phyloP scores from a whole-genome alignment of 1,140 invertebrate genomes.

The Paramacrobiotus metropolitanus region DNA sequence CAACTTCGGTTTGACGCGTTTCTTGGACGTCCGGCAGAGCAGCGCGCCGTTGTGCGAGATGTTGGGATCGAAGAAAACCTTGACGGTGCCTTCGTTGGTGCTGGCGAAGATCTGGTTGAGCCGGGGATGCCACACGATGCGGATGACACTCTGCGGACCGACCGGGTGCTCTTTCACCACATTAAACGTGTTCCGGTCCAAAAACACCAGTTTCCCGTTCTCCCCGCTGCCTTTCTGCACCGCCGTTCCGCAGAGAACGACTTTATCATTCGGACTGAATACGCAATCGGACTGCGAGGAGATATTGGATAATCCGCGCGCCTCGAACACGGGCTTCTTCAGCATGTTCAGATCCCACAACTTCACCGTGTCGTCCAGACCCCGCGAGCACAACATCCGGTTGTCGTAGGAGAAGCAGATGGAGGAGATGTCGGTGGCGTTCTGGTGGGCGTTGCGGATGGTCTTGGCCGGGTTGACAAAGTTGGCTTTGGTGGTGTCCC shows the following conservation, averaged over 20 bases:
- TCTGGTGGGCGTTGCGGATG: constrained; percentile 17
- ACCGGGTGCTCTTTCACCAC: constrained; percentile 39
- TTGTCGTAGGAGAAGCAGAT: constrained; percentile 71
- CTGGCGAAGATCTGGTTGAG: constrained; percentile 86
- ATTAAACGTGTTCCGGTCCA: constrained; percentile 50
- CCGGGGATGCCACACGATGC: constrained; percentile 81
- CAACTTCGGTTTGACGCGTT: background rate
- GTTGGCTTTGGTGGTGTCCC: constrained; percentile 38
- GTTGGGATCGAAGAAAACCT: constrained; percentile 8
- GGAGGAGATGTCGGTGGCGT: constrained; percentile 52
- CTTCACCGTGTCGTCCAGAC: constrained; percentile 78
- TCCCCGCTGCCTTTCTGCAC: constrained; percentile 38
- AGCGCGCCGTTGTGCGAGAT: constrained; percentile 14
- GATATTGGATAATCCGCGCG: constrained; percentile 46
- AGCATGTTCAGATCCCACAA: constrained; percentile 73
- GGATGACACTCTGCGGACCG: constrained; percentile 41
- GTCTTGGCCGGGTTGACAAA: background rate
- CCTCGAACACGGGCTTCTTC: constrained; percentile 45
- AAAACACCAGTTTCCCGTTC: constrained; percentile 59
- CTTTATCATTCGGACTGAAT: constrained; percentile 75
- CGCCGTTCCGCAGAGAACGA: constrained; percentile 69
- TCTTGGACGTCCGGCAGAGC: constrained; percentile 7
- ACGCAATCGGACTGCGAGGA: constrained; percentile 69
- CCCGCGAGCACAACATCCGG: constrained; percentile 47
- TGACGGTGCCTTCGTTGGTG: background rate